These are phyloP conservation scores for Acropora tenuis DNA, from an alignment of 64 coral and sea anemone genomes.

Conservation along the genomic window DNA sequence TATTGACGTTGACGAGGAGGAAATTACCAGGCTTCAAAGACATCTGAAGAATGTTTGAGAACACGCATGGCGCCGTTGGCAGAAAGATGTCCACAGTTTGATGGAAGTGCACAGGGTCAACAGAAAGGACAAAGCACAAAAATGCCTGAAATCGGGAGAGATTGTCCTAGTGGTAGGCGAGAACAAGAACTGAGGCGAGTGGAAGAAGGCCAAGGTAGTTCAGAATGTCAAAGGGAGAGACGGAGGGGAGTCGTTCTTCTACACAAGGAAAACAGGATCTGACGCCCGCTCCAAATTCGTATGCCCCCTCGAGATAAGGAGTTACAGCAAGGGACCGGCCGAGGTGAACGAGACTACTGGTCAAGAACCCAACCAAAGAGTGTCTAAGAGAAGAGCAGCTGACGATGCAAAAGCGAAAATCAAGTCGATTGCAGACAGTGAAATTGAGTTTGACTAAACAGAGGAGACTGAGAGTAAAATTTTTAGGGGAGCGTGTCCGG, in stretches of 20 bases:
- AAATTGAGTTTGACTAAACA: not conserved
- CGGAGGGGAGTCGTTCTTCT: not conserved
- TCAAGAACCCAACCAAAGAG: not conserved
- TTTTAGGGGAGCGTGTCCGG: conserved; percentile 21
- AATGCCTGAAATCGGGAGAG: too few species aligned
- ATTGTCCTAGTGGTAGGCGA: too few species aligned
- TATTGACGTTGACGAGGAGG: conserved; percentile 35
- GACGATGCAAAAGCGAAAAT: not conserved
- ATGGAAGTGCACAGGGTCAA: too few species aligned
- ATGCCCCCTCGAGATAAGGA: not conserved
- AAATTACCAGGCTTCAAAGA: conserved; percentile 61
- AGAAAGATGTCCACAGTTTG: too few species aligned
- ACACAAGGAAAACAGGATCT: not conserved
- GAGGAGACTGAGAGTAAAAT: not conserved
- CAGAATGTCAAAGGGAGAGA: too few species aligned
- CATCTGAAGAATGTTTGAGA: too few species aligned
- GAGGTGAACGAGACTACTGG: not conserved
- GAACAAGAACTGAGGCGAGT: too few species aligned
- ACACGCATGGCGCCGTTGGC: too few species aligned
- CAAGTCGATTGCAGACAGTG: not conserved
- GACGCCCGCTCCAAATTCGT: not conserved
- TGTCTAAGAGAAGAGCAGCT: not conserved
- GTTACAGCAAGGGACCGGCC: not conserved
- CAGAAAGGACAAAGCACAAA: too few species aligned
- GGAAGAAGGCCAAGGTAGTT: too few species aligned